These are phyloP conservation scores for Zygogramma bicolorata DNA, from an alignment of 2,888 invertebrate genomes.

Conservation along the genomic window DNA sequence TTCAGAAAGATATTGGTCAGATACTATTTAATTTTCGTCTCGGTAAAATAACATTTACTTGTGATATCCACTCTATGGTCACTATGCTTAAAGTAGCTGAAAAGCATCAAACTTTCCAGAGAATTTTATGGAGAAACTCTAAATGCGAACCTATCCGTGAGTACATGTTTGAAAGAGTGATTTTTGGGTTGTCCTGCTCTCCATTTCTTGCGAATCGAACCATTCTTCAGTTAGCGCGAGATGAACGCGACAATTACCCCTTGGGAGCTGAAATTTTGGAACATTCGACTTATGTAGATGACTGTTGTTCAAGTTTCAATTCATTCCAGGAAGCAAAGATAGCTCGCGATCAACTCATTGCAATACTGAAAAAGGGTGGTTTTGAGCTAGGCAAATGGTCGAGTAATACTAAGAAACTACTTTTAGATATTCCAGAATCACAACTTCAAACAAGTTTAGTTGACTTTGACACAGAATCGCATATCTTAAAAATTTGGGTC, in stretches of 20 bases:
- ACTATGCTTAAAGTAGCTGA: no score
- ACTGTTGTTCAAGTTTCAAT: background rate
- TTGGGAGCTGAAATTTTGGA: background rate
- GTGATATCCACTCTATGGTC: no score
- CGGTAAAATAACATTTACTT: no score
- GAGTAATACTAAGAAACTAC: background rate
- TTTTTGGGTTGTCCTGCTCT: background rate
- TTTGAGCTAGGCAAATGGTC: background rate
- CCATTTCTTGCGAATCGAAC: background rate
- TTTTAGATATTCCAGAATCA: background rate
- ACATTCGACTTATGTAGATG: background rate
- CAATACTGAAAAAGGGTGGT: background rate
- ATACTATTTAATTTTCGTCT: no score
- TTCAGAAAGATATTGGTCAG: no score
- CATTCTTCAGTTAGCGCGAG: background rate
- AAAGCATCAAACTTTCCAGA: no score
- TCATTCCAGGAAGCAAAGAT: background rate
- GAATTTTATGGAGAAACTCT: no score
- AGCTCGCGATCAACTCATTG: background rate
- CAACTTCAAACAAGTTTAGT: no score
- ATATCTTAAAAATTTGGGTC: background rate
- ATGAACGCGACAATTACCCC: background rate
- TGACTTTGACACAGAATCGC: background rate
- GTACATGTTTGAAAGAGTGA: background rate
- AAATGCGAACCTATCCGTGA: background rate